Base-by-base conservation (phyloP, 2,888 invertebrate species). In the Sisyra terminalis region DNA sequence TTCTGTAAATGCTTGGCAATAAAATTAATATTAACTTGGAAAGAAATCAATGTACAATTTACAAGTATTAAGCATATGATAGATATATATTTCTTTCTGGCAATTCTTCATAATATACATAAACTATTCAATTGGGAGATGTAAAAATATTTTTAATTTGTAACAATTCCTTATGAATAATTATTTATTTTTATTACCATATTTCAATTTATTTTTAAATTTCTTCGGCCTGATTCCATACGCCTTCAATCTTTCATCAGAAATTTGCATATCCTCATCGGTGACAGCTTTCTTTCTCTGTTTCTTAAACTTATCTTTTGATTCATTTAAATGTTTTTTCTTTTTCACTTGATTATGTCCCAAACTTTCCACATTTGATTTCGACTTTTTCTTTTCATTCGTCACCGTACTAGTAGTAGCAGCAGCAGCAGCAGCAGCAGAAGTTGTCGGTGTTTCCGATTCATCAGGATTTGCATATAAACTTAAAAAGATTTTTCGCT, bases 151-250 rank as follows among this genome's bases (percentile, higher is more conserved):
- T 5, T 24, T 7, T 24, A 24, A 24, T 24, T 5, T 24, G 24
- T 24, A 24, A 24, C 24, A 24, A 24, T 24, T 24, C 7, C 7
- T 7, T 24, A 24, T 24, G 7, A 24, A 17, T 37, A 6, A 37
- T 18, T 37, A 16, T n/a, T 37, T 37, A n/a, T 37, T 37, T 14
- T 37, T 15, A 16, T 10, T 14, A n/a, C 37, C 37, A 18, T 78
- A 82, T 56, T 78, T 81, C 48, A 81, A 62, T 60, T 79, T 82
- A 54, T 79, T 78, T 55, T 78, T 80, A 53, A 82, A 87, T 57
- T 87, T 89, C 54, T 83, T 87, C 1, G 90, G 90, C 66, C 90
- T 92, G 31, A 93, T 73, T 42, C 93, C 94, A 58, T 87, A 97
- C 0, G 92, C 92, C 55, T 79, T 75, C 7, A 97, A 67, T 49